Evolutionary conservation across 2,797 vertebrate species (phyloP).

Genomic region (Pteropus rufus): DNA sequence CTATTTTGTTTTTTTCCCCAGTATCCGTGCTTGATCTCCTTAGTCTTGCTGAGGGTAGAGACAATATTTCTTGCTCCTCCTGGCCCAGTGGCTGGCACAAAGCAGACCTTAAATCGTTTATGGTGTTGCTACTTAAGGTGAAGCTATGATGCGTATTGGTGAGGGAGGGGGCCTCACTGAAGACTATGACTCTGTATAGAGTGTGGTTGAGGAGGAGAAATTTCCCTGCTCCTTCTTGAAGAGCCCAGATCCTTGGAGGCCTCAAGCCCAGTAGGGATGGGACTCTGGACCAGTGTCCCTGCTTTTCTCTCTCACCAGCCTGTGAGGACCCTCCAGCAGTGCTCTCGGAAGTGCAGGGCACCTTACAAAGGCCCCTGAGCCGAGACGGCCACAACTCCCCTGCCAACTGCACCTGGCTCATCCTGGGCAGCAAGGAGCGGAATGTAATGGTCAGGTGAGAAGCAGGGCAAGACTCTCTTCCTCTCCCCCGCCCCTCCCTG

Average conservation of each 20-base stretch:
- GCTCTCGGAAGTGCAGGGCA: constrained; percentile 65
- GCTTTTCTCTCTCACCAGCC: constrained; percentile 34
- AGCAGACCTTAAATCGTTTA: not conserved
- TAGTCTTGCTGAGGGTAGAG: not conserved
- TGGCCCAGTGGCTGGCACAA: not conserved
- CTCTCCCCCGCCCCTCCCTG: not conserved
- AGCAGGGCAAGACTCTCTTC: not conserved
- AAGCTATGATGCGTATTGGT: not conserved
- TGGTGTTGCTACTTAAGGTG: not conserved
- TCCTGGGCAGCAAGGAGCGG: constrained; percentile 82
- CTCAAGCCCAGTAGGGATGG: not conserved
- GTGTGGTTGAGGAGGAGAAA: not conserved
- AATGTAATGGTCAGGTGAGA: constrained; percentile 88
- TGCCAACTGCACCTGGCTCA: constrained; percentile 87
- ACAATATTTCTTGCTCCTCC: not conserved
- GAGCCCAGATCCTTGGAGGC: not conserved
- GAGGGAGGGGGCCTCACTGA: not conserved
- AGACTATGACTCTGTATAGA: not conserved
- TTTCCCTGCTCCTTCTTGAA: not conserved
- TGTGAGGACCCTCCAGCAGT: constrained; percentile 62
- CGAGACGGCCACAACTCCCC: constrained; percentile 47
- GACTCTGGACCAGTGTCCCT: not conserved
- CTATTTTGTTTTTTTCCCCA: not conserved
- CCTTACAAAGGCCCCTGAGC: constrained; percentile 63
- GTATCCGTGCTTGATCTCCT: not conserved